Conservation (phyloP, 2,888 invertebrate species). For the Cynaeus angustus region DNA sequence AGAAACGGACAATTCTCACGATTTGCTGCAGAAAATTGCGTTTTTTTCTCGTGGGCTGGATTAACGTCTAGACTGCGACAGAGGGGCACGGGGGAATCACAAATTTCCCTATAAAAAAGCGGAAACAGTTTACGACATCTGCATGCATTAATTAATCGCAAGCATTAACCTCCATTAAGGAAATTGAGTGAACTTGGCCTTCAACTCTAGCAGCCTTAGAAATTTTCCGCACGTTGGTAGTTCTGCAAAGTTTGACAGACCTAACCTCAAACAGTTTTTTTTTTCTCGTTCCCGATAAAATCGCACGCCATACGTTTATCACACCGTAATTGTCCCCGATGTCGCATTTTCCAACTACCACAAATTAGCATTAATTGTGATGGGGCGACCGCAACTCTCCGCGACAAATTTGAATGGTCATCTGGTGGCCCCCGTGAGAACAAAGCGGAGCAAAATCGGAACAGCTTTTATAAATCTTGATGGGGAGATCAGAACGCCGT, state of each 20-base stretch:
- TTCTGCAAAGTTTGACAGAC: too few species aligned
- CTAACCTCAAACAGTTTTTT: too few species aligned
- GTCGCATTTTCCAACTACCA: slow-evolving; percentile 33
- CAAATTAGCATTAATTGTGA: slow-evolving; percentile 48
- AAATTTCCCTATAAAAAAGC: neutral
- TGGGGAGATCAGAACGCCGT: slow-evolving; percentile 46
- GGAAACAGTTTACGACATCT: slow-evolving; percentile 19
- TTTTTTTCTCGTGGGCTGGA: too few species aligned
- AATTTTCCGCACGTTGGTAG: too few species aligned
- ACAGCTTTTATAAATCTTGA: slow-evolving; percentile 37
- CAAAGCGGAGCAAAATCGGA: slow-evolving; percentile 38
- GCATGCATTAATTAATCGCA: slow-evolving; percentile 26
- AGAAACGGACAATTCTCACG: slow-evolving; percentile 44
- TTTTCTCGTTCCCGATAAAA: too few species aligned
- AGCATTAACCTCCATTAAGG: slow-evolving; percentile 27
- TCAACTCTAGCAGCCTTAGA: too few species aligned
- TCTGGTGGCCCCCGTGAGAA: slow-evolving; percentile 49
- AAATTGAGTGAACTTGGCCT: too few species aligned
- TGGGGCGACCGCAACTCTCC: slow-evolving; percentile 40
- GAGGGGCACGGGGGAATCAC: too few species aligned
- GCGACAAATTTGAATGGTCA: slow-evolving; percentile 51
- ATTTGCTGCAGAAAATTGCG: too few species aligned
- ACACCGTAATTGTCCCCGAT: slow-evolving; percentile 10
- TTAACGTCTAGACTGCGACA: too few species aligned
- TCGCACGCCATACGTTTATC: slow-evolving; percentile 33